These are phyloP conservation scores for Heterodera schachtii DNA, from an alignment of 1,140 invertebrate genomes.

Conservation along the genomic window DNA sequence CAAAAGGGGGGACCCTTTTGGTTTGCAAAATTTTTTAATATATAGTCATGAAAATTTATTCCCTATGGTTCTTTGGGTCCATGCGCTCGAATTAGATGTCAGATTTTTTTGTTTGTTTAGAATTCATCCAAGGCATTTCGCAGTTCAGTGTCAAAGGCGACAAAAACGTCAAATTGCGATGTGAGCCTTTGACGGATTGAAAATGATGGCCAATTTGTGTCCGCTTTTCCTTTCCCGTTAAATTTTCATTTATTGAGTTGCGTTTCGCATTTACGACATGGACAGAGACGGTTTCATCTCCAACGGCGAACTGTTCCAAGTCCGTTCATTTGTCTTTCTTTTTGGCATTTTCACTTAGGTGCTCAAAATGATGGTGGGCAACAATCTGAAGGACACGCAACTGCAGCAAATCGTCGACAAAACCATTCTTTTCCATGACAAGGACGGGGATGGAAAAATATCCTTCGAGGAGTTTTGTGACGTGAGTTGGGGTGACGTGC, in stretches of 20 bases:
- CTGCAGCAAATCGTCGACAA: slow-evolving; percentile 67
- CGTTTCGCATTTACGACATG: slow-evolving; percentile 67
- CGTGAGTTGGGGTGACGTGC: slow-evolving; percentile 52
- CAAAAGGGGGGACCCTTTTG: too few relatives aligned
- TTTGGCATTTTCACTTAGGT: slow-evolving; percentile 45
- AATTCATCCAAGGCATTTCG: slow-evolving; percentile 67
- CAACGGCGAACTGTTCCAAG: slow-evolving; percentile 67
- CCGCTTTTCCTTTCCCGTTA: neutral
- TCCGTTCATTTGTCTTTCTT: slow-evolving; percentile 29
- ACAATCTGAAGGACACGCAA: slow-evolving; percentile 67
- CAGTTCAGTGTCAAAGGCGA: slow-evolving; percentile 68
- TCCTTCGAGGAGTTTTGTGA: slow-evolving; percentile 67
- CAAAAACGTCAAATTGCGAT: slow-evolving; percentile 66
- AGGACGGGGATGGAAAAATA: slow-evolving; percentile 66
- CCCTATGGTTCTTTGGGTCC: too few relatives aligned
- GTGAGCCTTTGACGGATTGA: slow-evolving; percentile 34
- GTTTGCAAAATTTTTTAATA: too few relatives aligned
- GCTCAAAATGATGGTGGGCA: slow-evolving; percentile 67
- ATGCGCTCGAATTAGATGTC: too few relatives aligned
- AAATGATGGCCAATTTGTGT: too few relatives aligned
- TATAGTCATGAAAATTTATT: too few relatives aligned
- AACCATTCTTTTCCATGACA: slow-evolving; percentile 67
- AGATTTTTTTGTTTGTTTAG: slow-evolving; percentile 57
- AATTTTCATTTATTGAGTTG: slow-evolving; percentile 58
- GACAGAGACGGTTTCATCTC: slow-evolving; percentile 67